Evolutionary conservation across 2,888 invertebrate species (phyloP).

Genomic region (Macrophya annulata): DNA sequence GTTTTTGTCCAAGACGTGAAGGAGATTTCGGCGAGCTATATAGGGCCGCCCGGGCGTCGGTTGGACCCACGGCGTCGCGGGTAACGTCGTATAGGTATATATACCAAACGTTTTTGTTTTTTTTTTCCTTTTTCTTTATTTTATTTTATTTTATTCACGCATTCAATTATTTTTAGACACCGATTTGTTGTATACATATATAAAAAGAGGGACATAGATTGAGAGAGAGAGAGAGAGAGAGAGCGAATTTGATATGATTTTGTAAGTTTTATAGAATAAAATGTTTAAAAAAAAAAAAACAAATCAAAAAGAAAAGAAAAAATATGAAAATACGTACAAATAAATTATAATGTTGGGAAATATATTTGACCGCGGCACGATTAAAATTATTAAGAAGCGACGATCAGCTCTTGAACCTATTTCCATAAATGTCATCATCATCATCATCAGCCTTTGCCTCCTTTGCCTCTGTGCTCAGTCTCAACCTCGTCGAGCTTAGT

Average conservation of each 20-base stretch:
- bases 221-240: no score
- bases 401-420: constrained; percentile 28
- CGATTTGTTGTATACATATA: neutral
- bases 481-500: constrained; percentile 44
- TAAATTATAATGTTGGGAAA: neutral
- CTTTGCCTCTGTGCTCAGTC: constrained; percentile 3
- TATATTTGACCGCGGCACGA: neutral
- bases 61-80: constrained; percentile 27
- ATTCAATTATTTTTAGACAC: constrained; percentile 36
- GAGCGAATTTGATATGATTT: no score
- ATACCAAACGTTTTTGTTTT: neutral
- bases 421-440: constrained; percentile 57
- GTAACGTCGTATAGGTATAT: neutral
- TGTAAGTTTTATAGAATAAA: no score
- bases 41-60: constrained; percentile 3
- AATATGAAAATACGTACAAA: neutral
- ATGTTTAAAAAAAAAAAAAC: no score
- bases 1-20: neutral
- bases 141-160: neutral
- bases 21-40: constrained; percentile 16
- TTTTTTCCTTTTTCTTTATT: no score
- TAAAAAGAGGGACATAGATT: neutral
- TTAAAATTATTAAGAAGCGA: neutral
- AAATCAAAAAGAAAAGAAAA: no score
- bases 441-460: constrained; percentile 46